A percentile compares a stretch with the other conserved stretches of the same genome.
Conservation (phyloP, 2,113 vertebrate genomes). For the Calidris pygmaea region DNA sequence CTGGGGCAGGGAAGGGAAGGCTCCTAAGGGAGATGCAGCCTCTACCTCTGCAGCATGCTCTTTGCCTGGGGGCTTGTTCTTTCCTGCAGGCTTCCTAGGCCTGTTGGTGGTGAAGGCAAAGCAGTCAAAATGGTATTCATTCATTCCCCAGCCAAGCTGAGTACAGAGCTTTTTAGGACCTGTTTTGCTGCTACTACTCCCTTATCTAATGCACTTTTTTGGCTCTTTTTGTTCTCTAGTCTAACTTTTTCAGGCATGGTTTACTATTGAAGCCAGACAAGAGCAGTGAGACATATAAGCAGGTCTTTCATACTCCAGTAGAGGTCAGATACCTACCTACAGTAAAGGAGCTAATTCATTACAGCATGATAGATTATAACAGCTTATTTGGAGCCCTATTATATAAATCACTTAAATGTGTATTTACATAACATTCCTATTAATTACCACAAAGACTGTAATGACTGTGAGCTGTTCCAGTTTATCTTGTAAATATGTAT, state of each 20-base stretch:
- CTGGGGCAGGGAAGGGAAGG: background rate
- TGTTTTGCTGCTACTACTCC: background rate
- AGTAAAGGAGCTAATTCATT: constrained; percentile 71
- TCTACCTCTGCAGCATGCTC: background rate
- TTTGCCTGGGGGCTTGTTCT: background rate
- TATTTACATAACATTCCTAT: constrained; percentile 78
- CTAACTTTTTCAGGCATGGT: background rate
- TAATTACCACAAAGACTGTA: constrained; percentile 75
- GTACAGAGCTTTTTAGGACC: background rate
- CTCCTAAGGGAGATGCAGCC: background rate
- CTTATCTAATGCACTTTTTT: background rate
- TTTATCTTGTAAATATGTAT: constrained; percentile 68
- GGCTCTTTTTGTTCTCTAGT: background rate
- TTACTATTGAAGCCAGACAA: background rate
- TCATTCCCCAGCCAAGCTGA: background rate
- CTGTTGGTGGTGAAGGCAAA: background rate
- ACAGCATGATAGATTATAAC: constrained; percentile 74
- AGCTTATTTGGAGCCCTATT: constrained; percentile 72
- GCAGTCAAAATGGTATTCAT: background rate
- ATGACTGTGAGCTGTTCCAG: constrained; percentile 57
- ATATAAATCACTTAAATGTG: constrained; percentile 80
- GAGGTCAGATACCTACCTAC: constrained; percentile 74
- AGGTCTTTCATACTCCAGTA: constrained; percentile 66
- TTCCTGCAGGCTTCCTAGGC: background rate
- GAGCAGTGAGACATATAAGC: constrained; percentile 34